phyloP scores from a whole-genome alignment of 2,113 vertebrate genomes.

The Callorhinus ursinus region DNA sequence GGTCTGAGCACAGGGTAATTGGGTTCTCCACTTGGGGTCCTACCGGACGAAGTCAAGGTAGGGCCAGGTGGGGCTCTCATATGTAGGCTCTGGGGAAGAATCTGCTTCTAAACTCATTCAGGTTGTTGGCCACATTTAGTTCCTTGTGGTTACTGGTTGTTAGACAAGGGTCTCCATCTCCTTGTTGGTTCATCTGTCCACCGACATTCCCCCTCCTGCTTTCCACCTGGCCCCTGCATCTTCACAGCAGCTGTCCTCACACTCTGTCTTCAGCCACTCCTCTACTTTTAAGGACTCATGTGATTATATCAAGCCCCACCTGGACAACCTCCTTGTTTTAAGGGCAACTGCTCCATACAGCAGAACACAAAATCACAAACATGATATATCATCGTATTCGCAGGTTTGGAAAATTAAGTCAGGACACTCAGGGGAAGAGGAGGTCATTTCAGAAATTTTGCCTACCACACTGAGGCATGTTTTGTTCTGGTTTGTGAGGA shows the following conservation, averaged over 20 bases:
- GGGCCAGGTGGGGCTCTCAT: neutral
- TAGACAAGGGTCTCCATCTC: neutral
- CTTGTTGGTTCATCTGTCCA: neutral
- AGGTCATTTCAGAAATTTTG: neutral
- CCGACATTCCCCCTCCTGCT: neutral
- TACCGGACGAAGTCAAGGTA: neutral
- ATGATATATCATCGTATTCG: neutral
- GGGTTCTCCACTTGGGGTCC: neutral
- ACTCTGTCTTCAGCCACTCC: neutral
- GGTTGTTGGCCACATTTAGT: neutral
- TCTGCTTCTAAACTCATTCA: neutral
- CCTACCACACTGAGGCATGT: neutral
- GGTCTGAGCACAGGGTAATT: neutral
- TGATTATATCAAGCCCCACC: neutral
- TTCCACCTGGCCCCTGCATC: neutral
- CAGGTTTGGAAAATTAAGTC: neutral
- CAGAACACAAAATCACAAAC: neutral
- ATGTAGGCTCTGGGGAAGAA: neutral
- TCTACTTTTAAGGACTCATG: neutral
- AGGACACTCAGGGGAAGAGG: neutral
- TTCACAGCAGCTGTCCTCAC: neutral
- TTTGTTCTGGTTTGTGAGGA: neutral
- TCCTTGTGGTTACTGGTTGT: neutral
- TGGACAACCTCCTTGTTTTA: neutral
- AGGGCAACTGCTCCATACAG: neutral